Percentiles rank a stretch among this genome's conserved stretches.
phyloP scores from a whole-genome alignment of 2,113 vertebrate genomes.

The Microcebus ravelobensis region DNA sequence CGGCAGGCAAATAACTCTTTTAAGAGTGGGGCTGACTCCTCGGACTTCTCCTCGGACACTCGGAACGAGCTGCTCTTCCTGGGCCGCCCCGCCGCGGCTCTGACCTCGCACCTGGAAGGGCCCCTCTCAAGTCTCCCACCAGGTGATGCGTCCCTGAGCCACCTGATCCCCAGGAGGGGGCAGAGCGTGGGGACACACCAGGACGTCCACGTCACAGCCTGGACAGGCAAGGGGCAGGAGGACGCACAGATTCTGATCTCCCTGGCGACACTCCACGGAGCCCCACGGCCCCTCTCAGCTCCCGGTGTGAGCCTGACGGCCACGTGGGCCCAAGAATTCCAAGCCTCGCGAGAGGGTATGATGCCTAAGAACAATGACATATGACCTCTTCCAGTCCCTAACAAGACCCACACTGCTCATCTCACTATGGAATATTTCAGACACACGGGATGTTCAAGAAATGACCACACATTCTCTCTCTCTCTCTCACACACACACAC shows the following conservation, averaged over 20 bases:
- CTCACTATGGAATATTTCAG: neutral
- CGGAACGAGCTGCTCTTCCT: accelerated
- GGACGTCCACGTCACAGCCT: accelerated
- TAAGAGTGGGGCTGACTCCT: neutral
- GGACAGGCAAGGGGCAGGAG: neutral
- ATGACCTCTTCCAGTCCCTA: neutral
- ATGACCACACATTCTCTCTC: neutral
- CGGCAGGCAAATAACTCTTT: neutral
- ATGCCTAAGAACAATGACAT: neutral
- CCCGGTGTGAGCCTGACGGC: accelerated
- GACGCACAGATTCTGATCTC: accelerated
- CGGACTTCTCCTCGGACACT: neutral
- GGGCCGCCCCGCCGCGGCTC: accelerated
- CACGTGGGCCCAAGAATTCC: neutral
- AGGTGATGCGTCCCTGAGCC: accelerated
- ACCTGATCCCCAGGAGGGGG: neutral
- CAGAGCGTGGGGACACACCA: neutral
- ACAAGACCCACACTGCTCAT: neutral
- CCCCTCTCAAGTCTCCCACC: neutral
- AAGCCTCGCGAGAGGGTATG: neutral
- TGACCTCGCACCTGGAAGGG: accelerated
- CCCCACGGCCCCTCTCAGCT: accelerated
- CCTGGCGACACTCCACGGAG: neutral
- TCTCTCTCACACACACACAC: too few relatives aligned
- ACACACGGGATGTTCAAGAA: neutral